Percentiles rank a stretch among this genome's conserved stretches.
Evolutionary conservation across 2,888 invertebrate species (phyloP).

Genomic region (Bursaphelenchus okinawaensis): DNA sequence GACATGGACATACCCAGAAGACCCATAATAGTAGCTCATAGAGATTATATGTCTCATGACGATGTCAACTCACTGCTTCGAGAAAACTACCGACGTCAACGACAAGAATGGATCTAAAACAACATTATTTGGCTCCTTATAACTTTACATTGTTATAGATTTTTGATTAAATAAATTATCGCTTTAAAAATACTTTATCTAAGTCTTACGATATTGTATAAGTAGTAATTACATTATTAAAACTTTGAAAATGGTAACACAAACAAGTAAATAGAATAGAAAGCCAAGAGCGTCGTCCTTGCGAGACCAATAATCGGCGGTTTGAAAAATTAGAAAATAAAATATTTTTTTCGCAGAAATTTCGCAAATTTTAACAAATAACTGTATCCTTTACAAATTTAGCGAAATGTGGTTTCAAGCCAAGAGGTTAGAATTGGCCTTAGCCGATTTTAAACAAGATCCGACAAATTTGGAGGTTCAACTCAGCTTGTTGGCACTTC

Average conservation of each 20-base stretch:
- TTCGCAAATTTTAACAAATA: not conserved
- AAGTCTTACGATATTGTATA: too few relatives aligned
- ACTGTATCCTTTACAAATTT: not conserved
- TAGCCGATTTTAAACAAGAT: not conserved
- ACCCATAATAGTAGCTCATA: not conserved
- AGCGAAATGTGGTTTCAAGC: not conserved
- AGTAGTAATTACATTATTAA: too few relatives aligned
- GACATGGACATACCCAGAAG: not conserved
- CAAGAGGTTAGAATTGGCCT: not conserved
- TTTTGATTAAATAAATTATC: too few relatives aligned
- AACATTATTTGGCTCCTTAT: too few relatives aligned
- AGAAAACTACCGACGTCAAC: slow-evolving; percentile 6
- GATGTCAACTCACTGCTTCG: slow-evolving; percentile 5
- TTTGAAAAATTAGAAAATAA: not conserved
- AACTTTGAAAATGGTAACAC: too few relatives aligned
- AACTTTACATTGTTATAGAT: too few relatives aligned
- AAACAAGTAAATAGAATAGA: too few relatives aligned
- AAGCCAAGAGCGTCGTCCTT: too few relatives aligned
- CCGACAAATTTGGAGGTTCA: not conserved
- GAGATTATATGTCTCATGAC: slow-evolving; percentile 4
- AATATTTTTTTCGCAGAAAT: too few relatives aligned
- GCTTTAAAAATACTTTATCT: too few relatives aligned
- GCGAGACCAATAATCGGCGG: not conserved
- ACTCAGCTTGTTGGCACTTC: not conserved
- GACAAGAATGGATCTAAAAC: not conserved